Evolutionary conservation across 2,888 invertebrate genomes (phyloP).

Genomic region (Villa cingulata): DNA sequence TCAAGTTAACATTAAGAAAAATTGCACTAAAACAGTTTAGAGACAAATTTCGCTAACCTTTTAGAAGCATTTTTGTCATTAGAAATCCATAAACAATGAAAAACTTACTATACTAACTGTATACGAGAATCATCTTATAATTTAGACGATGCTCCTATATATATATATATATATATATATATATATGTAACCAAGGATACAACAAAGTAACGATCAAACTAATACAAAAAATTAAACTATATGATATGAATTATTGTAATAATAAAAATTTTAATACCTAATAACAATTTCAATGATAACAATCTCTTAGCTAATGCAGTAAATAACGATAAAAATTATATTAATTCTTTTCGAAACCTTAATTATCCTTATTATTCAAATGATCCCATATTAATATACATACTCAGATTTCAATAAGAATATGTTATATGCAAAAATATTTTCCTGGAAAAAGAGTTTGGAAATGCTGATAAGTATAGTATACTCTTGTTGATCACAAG

Average conservation of each 20-base stretch:
- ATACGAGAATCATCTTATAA: background rate
- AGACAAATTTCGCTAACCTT: background rate
- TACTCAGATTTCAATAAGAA: background rate
- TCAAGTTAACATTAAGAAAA: background rate
- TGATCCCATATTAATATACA: background rate
- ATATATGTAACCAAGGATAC: no score
- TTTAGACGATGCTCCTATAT: background rate
- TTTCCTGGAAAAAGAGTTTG: no score
- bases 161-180: no score
- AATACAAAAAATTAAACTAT: no score
- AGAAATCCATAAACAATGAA: no score
- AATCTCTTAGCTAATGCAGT: background rate
- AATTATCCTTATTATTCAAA: constrained; percentile 6
- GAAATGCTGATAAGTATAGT: no score
- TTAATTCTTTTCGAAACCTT: constrained; percentile 11
- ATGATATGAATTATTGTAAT: no score
- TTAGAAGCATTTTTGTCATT: background rate
- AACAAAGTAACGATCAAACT: no score
- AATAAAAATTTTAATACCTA: no score
- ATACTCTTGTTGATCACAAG: no score
- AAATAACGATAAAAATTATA: constrained; percentile 5
- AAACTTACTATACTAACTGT: background rate
- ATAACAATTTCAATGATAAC: no score
- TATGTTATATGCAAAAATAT: background rate
- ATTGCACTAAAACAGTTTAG: background rate